Conservation (phyloP, 2,888 invertebrate genomes). For the Noctua pronuba region DNA sequence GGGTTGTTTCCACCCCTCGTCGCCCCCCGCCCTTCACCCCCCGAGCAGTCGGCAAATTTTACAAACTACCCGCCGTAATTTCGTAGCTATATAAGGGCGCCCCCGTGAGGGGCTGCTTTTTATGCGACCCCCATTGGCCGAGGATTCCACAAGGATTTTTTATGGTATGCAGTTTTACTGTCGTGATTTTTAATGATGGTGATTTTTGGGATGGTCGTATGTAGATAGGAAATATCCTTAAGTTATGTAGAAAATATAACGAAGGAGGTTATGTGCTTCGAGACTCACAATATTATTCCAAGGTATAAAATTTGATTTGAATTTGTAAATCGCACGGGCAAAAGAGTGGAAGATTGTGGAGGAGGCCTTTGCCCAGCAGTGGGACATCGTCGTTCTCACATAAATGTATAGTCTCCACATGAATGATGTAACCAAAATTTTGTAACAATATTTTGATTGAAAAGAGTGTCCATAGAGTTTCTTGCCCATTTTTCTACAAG, state of each 20-base stretch:
- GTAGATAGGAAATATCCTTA: neutral
- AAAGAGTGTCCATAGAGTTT: too few relatives aligned
- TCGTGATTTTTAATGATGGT: slow-evolving; percentile 72
- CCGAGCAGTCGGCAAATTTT: slow-evolving; percentile 85
- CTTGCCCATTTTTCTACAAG: too few relatives aligned
- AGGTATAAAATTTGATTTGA: neutral
- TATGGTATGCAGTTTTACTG: slow-evolving; percentile 79
- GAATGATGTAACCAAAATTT: too few relatives aligned
- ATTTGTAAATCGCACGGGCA: too few relatives aligned
- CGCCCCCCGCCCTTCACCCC: slow-evolving; percentile 55
- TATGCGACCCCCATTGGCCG: slow-evolving; percentile 78
- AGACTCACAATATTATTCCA: too few relatives aligned
- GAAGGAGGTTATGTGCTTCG: too few relatives aligned
- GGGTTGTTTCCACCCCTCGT: slow-evolving; percentile 81
- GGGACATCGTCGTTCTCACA: too few relatives aligned
- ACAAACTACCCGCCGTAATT: slow-evolving; percentile 88
- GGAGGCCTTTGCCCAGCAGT: too few relatives aligned
- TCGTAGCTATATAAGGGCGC: slow-evolving; percentile 81
- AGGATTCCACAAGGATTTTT: slow-evolving; percentile 77
- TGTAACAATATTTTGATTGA: too few relatives aligned
- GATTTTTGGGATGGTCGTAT: slow-evolving; percentile 17
- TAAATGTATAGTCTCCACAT: too few relatives aligned
- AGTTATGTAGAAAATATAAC: neutral
- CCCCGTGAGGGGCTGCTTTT: slow-evolving; percentile 77
- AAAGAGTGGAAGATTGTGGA: too few relatives aligned